Conservation (phyloP, 2,797 vertebrate species). For the Glossophaga mutica region DNA sequence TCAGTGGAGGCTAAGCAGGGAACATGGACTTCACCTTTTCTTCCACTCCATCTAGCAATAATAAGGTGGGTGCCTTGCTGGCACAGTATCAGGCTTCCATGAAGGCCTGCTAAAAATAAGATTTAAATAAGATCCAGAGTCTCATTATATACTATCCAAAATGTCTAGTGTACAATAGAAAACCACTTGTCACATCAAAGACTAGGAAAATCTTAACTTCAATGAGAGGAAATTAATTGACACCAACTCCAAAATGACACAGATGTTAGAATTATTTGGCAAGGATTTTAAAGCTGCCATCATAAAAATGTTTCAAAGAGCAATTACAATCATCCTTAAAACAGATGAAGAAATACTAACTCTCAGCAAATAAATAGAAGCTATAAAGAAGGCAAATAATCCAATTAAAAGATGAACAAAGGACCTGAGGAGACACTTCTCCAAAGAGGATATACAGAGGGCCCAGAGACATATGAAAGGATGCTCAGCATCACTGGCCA, state of each 20-base stretch:
- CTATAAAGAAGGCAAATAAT: neutral
- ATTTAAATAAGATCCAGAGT: conserved; percentile 23
- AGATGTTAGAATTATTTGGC: neutral
- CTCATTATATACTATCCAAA: conserved; percentile 1
- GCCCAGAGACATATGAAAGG: too few relatives aligned
- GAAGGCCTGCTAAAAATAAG: neutral
- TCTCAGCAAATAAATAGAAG: conserved; percentile 31
- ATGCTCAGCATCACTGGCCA: too few relatives aligned
- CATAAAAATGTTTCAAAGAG: conserved; percentile 21
- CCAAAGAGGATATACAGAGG: too few relatives aligned
- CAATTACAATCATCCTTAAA: neutral
- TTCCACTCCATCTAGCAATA: neutral
- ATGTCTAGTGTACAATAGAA: neutral
- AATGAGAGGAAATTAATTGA: neutral
- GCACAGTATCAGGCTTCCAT: neutral
- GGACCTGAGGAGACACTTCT: too few relatives aligned
- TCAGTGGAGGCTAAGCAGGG: neutral
- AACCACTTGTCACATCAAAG: conserved; percentile 19
- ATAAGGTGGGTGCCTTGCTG: neutral
- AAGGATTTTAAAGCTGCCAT: neutral
- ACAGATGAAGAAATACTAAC: conserved; percentile 1
- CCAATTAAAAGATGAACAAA: too few relatives aligned
- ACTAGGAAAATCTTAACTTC: conserved; percentile 20
- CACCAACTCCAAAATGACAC: neutral
- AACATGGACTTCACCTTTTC: neutral